Conservation (phyloP, 1,140 invertebrate genomes). For the Lycorma delicatula region DNA sequence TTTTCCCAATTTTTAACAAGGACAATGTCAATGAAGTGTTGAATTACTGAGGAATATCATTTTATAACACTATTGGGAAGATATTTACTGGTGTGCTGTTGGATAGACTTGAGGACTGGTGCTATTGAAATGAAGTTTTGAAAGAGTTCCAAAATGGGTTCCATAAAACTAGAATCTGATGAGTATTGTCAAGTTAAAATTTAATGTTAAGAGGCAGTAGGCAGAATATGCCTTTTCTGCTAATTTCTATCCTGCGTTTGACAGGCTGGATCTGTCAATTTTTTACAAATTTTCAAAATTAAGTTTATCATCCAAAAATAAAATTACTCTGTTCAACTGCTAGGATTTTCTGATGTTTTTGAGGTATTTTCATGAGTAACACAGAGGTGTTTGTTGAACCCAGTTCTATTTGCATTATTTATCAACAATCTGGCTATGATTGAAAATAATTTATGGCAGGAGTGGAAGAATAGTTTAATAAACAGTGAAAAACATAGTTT, state of each 20-base stretch:
- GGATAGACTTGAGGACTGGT: slow-evolving; percentile 22
- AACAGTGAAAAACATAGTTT: too few relatives aligned
- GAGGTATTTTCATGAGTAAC: slow-evolving; percentile 18
- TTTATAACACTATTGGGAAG: slow-evolving; percentile 26
- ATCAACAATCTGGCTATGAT: slow-evolving; percentile 15
- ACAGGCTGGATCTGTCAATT: too few relatives aligned
- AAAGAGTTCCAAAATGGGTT: slow-evolving; percentile 30
- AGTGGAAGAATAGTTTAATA: too few relatives aligned
- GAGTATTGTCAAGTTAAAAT: too few relatives aligned
- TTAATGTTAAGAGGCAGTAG: too few relatives aligned
- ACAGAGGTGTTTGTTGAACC: slow-evolving; percentile 21
- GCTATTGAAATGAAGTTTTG: slow-evolving; percentile 18
- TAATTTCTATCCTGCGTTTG: too few relatives aligned
- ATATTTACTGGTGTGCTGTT: slow-evolving; percentile 24
- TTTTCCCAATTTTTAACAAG: slow-evolving; percentile 21
- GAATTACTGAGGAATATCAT: slow-evolving; percentile 28
- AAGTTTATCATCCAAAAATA: too few relatives aligned
- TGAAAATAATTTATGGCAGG: slow-evolving; percentile 10
- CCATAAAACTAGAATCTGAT: slow-evolving; percentile 19
- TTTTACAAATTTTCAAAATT: too few relatives aligned
- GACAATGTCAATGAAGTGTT: slow-evolving; percentile 20
- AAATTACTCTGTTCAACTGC: too few relatives aligned
- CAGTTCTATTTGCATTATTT: slow-evolving; percentile 22
- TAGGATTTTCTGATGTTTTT: slow-evolving; percentile 5
- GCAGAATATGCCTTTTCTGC: too few relatives aligned